Percentiles rank a stretch among this genome's conserved stretches.
These are phyloP conservation scores for Leucophenga maculata DNA, from an alignment of 2,888 invertebrate genomes.

Conservation along the genomic window DNA sequence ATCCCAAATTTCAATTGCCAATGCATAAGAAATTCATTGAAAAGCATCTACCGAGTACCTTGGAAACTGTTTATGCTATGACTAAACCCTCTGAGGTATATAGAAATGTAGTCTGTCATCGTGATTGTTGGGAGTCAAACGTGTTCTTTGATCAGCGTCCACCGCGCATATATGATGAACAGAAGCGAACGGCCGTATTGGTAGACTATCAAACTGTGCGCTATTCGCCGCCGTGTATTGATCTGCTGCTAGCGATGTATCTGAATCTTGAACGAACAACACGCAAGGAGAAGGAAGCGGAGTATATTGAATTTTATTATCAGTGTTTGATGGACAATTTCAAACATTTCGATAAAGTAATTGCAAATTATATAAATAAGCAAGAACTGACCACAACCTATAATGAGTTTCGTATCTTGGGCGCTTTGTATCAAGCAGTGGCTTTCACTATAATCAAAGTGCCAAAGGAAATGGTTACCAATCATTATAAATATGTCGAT, in stretches of 20 bases:
- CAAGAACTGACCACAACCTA: constrained; percentile 52
- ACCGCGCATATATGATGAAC: not conserved
- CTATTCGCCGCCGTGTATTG: constrained; percentile 67
- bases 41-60: constrained; percentile 44
- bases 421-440: constrained; percentile 54
- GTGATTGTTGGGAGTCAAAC: constrained; percentile 70
- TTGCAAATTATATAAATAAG: constrained; percentile 41
- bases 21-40: constrained; percentile 51
- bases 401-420: constrained; percentile 58
- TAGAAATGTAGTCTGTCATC: constrained; percentile 73
- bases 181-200: constrained; percentile 46
- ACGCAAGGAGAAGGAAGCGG: constrained; percentile 42
- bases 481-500: constrained; percentile 55
- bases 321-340: constrained; percentile 58
- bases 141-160: constrained; percentile 53
- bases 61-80: constrained; percentile 56
- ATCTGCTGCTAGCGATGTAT: constrained; percentile 62
- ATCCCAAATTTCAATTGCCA: constrained; percentile 49
- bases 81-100: constrained; percentile 63
- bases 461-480: constrained; percentile 53
- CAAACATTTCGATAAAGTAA: constrained; percentile 49
- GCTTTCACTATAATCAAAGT: constrained; percentile 55
- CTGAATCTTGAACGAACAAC: constrained; percentile 54
- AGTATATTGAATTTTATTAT: constrained; percentile 58
- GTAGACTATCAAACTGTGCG: constrained; percentile 69